phyloP scores from a whole-genome alignment of 2,797 vertebrate species.

The Pempheris klunzingeri region DNA sequence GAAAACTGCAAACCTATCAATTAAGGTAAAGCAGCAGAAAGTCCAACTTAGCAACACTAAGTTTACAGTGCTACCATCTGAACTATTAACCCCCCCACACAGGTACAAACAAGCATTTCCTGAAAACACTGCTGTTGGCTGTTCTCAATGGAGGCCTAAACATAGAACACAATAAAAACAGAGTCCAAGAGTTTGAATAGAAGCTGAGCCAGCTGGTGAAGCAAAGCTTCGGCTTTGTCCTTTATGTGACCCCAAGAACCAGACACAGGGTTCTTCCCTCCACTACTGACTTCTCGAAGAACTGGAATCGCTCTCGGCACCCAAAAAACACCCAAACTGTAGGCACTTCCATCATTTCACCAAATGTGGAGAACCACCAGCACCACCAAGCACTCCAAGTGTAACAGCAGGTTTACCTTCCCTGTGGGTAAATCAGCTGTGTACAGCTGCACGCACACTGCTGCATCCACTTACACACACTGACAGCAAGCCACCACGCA shows the following conservation, averaged over 20 bases:
- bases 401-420: too few relatives aligned
- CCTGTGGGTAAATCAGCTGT: too few relatives aligned
- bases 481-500: too few relatives aligned
- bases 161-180: not conserved
- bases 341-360: not conserved
- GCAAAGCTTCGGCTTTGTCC: not conserved
- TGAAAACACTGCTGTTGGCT: not conserved
- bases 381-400: too few relatives aligned
- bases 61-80: not conserved
- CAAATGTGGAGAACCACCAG: not conserved
- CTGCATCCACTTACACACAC: too few relatives aligned
- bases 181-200: not conserved
- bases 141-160: too few relatives aligned
- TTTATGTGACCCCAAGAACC: not conserved
- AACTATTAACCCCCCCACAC: too few relatives aligned
- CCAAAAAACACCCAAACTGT: not conserved
- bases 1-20: not conserved
- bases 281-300: too few relatives aligned
- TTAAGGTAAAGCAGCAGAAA: not conserved
- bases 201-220: not conserved
- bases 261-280: not conserved
- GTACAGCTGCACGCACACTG: too few relatives aligned
- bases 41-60: not conserved
- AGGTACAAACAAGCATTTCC: not conserved
- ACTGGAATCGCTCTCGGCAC: too few relatives aligned